phyloP scores from a whole-genome alignment of 2,113 vertebrate species.

The Scopus umbretta region DNA sequence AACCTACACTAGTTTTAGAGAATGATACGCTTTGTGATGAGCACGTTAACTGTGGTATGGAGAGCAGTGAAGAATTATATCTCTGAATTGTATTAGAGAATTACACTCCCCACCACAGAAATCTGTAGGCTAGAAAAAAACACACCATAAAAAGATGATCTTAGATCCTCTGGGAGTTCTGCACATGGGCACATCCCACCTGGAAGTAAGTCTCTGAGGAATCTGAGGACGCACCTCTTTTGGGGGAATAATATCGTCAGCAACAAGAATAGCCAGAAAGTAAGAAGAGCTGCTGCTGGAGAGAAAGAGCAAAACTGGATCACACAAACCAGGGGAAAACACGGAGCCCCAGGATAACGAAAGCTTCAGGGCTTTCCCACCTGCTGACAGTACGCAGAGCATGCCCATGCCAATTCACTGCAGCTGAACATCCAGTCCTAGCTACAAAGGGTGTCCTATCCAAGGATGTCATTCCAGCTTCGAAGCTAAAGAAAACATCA shows the following conservation, averaged over 20 bases:
- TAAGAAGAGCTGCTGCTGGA: neutral
- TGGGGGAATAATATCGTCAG: neutral
- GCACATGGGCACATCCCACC: neutral
- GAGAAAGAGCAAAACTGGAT: neutral
- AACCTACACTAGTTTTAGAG: neutral
- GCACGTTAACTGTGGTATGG: neutral
- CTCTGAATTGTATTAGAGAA: neutral
- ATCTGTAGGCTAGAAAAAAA: neutral
- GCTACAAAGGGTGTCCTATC: neutral
- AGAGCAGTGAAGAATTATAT: neutral
- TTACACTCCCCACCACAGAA: neutral
- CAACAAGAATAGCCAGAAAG: neutral
- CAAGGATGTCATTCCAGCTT: neutral
- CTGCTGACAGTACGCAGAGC: neutral
- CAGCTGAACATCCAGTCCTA: neutral
- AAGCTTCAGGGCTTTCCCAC: neutral
- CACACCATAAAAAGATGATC: neutral
- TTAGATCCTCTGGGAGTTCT: neutral
- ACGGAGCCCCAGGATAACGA: fast-evolving
- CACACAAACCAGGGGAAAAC: neutral
- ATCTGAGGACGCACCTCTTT: neutral
- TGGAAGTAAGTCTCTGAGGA: neutral
- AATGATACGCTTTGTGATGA: neutral
- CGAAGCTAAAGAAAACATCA: neutral
- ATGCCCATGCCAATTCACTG: neutral